These are phyloP conservation scores for Amphipyra berbera DNA, from an alignment of 2,888 invertebrate species.

Conservation along the genomic window DNA sequence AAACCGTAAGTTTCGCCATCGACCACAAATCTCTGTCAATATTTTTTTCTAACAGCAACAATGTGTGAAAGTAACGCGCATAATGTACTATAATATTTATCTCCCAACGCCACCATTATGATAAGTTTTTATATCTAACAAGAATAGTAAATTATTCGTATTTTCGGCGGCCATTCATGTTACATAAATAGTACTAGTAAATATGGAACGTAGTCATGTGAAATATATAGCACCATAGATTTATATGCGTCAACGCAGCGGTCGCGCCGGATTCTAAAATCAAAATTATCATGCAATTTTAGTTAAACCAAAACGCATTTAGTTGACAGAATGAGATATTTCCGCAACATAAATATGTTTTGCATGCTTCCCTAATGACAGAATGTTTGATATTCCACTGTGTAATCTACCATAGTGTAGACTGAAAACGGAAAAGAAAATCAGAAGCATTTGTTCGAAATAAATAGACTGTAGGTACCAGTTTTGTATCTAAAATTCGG, in stretches of 20 bases:
- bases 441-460: conserved; percentile 48
- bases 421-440: conserved; percentile 58
- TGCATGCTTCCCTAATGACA: conserved; percentile 72
- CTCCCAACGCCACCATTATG: conserved; percentile 26
- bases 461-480: conserved; percentile 51
- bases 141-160: conserved; percentile 47
- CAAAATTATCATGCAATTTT: conserved; percentile 87
- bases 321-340: conserved; percentile 85
- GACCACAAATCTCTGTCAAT: conserved; percentile 20
- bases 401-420: conserved; percentile 49
- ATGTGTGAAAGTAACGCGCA: conserved; percentile 22
- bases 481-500: conserved; percentile 27
- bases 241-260: conserved; percentile 75
- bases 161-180: conserved; percentile 54
- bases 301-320: conserved; percentile 83
- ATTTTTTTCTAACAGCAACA: conserved; percentile 14
- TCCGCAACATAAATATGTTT: conserved; percentile 74
- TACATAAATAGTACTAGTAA: conserved; percentile 43
- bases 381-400: conserved; percentile 68
- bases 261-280: conserved; percentile 76
- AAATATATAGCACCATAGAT: conserved; percentile 51
- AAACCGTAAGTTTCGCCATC: conserved; percentile 8
- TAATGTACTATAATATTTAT: conserved; percentile 28
- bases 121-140: conserved; percentile 35
- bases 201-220: conserved; percentile 37